A percentile compares a stretch with the other conserved stretches of the same genome.
Conservation (phyloP, 2,888 invertebrate genomes). For the Hipparchia sbordonii region DNA sequence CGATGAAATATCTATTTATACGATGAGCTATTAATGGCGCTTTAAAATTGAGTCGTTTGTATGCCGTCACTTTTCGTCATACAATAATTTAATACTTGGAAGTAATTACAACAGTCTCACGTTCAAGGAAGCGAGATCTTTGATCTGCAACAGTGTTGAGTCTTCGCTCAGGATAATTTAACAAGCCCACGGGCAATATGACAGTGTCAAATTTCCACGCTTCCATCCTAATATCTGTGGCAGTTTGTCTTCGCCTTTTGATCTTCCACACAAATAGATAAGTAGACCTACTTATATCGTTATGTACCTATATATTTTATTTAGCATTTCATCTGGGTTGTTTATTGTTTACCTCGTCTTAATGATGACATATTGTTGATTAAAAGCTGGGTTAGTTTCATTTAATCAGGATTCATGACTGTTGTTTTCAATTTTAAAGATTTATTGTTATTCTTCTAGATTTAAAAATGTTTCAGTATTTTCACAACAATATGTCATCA, state of each 20-base stretch:
- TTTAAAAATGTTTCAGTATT: neutral
- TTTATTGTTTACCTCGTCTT: constrained; percentile 30
- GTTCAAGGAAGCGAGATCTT: constrained; percentile 46
- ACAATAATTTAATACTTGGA: constrained; percentile 50
- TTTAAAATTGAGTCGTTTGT: neutral
- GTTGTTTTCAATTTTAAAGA: constrained; percentile 2
- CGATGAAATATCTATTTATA: constrained; percentile 1
- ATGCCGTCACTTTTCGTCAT: constrained; percentile 46
- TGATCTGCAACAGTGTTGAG: constrained; percentile 55
- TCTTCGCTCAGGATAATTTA: constrained; percentile 58
- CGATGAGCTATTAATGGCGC: neutral
- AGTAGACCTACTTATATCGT: neutral
- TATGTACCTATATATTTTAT: constrained; percentile 26
- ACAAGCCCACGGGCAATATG: constrained; percentile 44
- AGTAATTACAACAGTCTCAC: constrained; percentile 44
- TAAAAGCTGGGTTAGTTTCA: constrained; percentile 5
- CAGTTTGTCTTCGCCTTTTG: constrained; percentile 47
- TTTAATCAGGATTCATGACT: neutral
- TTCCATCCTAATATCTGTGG: constrained; percentile 43
- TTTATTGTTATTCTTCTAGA: neutral
- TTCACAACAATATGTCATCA: no score
- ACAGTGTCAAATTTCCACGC: constrained; percentile 39
- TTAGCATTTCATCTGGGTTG: constrained; percentile 29
- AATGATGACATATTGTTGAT: constrained; percentile 37
- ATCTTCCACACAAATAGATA: constrained; percentile 41